Evolutionary conservation across 2,113 vertebrate genomes (phyloP), one percentile per base, ranked within the genome.

Genomic region (Girardinichthys multiradiatus): DNA sequence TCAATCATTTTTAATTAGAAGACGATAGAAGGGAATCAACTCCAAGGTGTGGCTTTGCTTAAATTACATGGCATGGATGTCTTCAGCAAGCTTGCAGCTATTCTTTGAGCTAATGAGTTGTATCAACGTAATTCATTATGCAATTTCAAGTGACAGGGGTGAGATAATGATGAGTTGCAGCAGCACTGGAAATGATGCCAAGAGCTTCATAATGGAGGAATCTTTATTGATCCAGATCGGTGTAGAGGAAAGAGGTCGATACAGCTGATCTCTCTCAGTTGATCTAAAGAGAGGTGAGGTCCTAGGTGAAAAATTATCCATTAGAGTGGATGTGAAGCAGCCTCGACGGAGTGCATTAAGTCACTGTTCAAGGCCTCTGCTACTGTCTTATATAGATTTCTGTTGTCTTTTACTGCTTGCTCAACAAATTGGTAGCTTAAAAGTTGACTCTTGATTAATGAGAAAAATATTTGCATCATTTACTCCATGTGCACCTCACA

Each of bases 291-390:
- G 78, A 81, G 80, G 81, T n/a, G 81, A 85, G 86, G 86, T 90
- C 82, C 89, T 87, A 91, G 86, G 87, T 88, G 85, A 89, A 89
- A 92, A 89, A 87, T 88, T 80, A 90, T 92, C 83, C 84, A 88
- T 91, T 90, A 89, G 77, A 72, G 66, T 60, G 77, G 79, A 89
- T 83, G 81, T 72, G 77, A 79, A 66, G 75, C 70, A 64, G 80
- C 82, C 63, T 73, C 85, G 48, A 60, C 60, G 77, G 85, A 90
- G 83, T 85, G 88, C 82, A 86, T 85, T 85, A 90, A 90, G 76
- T 77, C 81, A 86, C 83, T 74, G 81, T 78, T 86, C 72, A 76
- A 89, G 84, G 81, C 76, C n/a, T 82, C 81, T 77, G 74, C 81
- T 67, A 57, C 66, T 42, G 73, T 80, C 61, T 81, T 65, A 61